Base-by-base conservation (phyloP, 2,113 vertebrate species). In the Globicephala melas region DNA sequence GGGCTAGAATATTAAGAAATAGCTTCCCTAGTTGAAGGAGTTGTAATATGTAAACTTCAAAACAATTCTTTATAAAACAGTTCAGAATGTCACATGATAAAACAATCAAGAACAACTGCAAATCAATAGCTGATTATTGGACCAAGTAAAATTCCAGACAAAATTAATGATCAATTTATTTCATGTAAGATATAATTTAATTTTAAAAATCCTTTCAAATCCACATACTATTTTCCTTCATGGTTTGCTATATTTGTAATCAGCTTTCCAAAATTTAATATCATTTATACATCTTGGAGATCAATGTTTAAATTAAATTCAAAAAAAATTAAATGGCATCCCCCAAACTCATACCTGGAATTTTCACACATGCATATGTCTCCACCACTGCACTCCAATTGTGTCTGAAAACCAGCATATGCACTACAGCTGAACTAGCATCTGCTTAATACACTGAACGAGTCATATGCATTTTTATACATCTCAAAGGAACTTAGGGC, bases 1-100 rank as follows among this genome's bases (percentile, higher is more conserved):
- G 38, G 74, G 15, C 41, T 89, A 89, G 77, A 80, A 26, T 95
- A 41, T 83, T 85, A 68, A 91, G 74, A 95, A 88, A 90, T 31
- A 10, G 3, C 31, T 95, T 71, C 2, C 8, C 1, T 80, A 47
- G 0, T 55, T 90, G 44, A 73, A 88, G 6, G n/a, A 84, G 8
- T 38, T 96, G 0, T 26, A 74, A 55, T 79, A 92, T 81, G 74
- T 85, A 62, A n/a, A 83, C 13, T 83, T 91, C 65, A 91, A 91
- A 93, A 53, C 28, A 92, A 62, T 81, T 88, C 5, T 5, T 96
- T 89, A 82, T 44, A 58, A 38, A 63, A 55, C 10, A 80, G 26
- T 67, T 89, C 4, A 71, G 38, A 65, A 68, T 41, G 36, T 44
- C 80, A 79, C 7, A 90, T 20, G 9, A 55, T 21, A 83, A 96